Evolutionary conservation across 1,140 invertebrate genomes (phyloP).

Genomic region (Oryzaephilus surinamensis): DNA sequence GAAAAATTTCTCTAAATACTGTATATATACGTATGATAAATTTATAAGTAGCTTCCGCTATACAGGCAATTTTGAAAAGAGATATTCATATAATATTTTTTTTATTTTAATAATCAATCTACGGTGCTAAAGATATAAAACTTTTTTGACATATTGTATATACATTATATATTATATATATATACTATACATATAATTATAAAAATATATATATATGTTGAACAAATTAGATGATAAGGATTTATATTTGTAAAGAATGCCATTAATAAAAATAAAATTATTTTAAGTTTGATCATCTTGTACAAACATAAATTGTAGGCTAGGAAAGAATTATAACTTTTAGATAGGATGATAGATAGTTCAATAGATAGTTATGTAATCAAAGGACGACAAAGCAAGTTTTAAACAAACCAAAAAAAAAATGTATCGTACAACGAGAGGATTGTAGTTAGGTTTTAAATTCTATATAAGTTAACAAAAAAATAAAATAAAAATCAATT

Average conservation of each 20-base stretch:
- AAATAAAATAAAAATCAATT: no score
- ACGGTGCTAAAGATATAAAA: conserved; percentile 4
- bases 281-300: conserved; percentile 13
- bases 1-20: no score
- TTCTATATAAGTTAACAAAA: no score
- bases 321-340: conserved; percentile 11
- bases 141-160: conserved; percentile 4
- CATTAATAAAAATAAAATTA: conserved; percentile 2
- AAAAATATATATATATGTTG: conserved; percentile 11
- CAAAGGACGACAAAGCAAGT: conserved; percentile 9
- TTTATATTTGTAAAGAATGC: conserved; percentile 17
- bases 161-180: not conserved
- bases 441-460: conserved; percentile 9
- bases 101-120: no score
- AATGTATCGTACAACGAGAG: conserved; percentile 13
- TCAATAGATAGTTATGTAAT: conserved; percentile 10
- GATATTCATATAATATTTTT: no score
- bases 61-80: no score
- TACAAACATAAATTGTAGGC: conserved; percentile 14
- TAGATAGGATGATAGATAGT: conserved; percentile 9
- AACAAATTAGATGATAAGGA: conserved; percentile 16
- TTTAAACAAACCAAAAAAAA: conserved; percentile 8
- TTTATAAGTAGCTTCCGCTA: no score
- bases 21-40: no score
- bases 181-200: conserved; percentile 2